Evolutionary conservation across 2,888 invertebrate genomes (phyloP), one percentile per base, ranked within the genome.

Genomic region (Watsonalla binaria): DNA sequence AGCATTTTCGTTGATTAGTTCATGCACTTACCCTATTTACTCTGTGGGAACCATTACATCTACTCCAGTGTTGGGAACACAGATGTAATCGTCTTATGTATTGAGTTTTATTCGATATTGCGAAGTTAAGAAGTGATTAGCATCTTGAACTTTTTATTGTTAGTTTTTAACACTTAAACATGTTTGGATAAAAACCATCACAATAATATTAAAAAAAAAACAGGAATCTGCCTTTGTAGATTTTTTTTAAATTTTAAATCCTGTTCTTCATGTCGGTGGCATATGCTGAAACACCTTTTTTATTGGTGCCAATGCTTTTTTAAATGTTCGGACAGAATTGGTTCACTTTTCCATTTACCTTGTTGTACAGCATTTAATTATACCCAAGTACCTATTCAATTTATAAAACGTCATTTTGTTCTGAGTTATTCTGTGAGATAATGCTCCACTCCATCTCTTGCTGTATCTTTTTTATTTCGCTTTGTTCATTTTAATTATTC

Each of bases 1-100:
- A 57, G 57, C 54, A 53, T 53, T 54, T 46, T 45, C 47, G 53
- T 58, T 50, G 45, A 35, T 53, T 46, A 47, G 45, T 47, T n/a
- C 9, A 49, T 15, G 37, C 49, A 37, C 15, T 49, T 49, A 39
- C 49, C 49, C 49, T 49, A 49, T 14, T 49, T 49, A 49, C 49
- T 14, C 14, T 49, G 37, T 49, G 49, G 49, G 49, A 49, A 49
- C 15, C 42, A 42, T 11, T 5, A 5, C 11, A 42, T 42, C 42
- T 42, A 42, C 42, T 42, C 11, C 42, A 42, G 42, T 11, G 42
- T 0, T 42, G 42, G 11, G 42, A 42, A 42, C 39, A 11, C 42
- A 11, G 42, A 42, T 8, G 11, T 11, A 42, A 37, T 9, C 11
- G 8, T 11, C 4, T 24, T 24, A 24, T 24, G 24, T 24, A 24